Base-by-base conservation (phyloP, 2,888 invertebrate genomes). In the Tetramorium bicarinatum region DNA sequence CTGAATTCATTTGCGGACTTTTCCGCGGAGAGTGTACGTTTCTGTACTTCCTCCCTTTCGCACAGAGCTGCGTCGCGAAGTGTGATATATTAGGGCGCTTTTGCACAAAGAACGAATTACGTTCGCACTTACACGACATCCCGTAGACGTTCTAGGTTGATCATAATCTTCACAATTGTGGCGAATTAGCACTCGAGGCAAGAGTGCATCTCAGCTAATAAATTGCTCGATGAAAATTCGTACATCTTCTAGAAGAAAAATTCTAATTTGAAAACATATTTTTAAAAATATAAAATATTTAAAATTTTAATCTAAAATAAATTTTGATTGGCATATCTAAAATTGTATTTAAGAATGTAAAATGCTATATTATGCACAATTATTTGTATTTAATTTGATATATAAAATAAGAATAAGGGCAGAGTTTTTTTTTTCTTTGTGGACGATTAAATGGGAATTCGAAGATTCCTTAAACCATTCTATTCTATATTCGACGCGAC, bases 1-100 rank as follows among this genome's bases (percentile, higher is more conserved):
- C 38, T 80, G 72, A 80, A 80, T 80, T 80, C 79, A 80, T 80
- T 80, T 80, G 79, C 79, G 47, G 79, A 71, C 79, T 80, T 71
- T 71, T 71, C 72, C 59, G 59, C 72, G 66, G 29, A 47, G 66
- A 59, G 72, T 80, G 34, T 59, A 59, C 72, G 72, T 69, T 69
- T 69, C 69, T 80, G 79, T 80, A 59, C 79, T 59, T 71, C 79
- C 72, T 71, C 72, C 59, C 79, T 79, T 47, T 79, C 44, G 71
- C 76, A 44, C 44, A 29, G 21, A 56, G 56, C 56, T 21, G 69
- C 59, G 47, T 80, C 72, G 59, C 79, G 18, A 59, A 80, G 56
- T 49, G 72, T 59, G 72, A 80, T 80, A 80, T 80, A 71, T 80
- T 59, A 71, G 59, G 71, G 72, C 21, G 29, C 79, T 38, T 71